phyloP scores from a whole-genome alignment of 1,140 invertebrate genomes.

The Colletes latitarsis region DNA sequence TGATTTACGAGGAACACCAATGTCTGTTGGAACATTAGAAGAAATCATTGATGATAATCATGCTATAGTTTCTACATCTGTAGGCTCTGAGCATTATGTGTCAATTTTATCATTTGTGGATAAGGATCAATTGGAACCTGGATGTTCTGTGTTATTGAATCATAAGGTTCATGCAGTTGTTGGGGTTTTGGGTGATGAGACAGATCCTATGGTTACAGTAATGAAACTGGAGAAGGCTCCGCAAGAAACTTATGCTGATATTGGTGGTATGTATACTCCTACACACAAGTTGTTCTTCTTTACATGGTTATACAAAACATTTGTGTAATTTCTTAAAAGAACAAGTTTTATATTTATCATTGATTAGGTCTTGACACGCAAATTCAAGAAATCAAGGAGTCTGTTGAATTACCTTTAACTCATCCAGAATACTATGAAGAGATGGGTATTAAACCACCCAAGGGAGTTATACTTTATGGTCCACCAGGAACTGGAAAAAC shows the following conservation, averaged over 20 bases:
- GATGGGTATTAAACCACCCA: slow-evolving; percentile 99
- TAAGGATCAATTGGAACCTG: slow-evolving; percentile 99
- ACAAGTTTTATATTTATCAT: slow-evolving; percentile 40
- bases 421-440: slow-evolving; percentile 99
- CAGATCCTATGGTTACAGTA: slow-evolving; percentile 99
- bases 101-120: slow-evolving; percentile 99
- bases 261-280: slow-evolving; percentile 87
- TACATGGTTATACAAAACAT: neutral
- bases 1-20: slow-evolving; percentile 98
- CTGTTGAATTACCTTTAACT: slow-evolving; percentile 98
- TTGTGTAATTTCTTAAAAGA: neutral
- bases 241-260: slow-evolving; percentile 99
- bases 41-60: slow-evolving; percentile 99
- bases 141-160: slow-evolving; percentile 98
- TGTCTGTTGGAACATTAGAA: slow-evolving; percentile 99
- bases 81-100: slow-evolving; percentile 99
- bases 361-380: slow-evolving; percentile 94
- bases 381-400: slow-evolving; percentile 99
- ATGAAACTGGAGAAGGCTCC: slow-evolving; percentile 99
- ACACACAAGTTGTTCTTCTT: too few species aligned
- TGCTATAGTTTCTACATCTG: slow-evolving; percentile 99
- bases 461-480: slow-evolving; percentile 99
- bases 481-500: slow-evolving; percentile 99
- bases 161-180: slow-evolving; percentile 99
- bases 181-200: slow-evolving; percentile 98